These are phyloP conservation scores for Dreissena rostriformis DNA, from an alignment of 1,140 invertebrate species.

Conservation along the genomic window DNA sequence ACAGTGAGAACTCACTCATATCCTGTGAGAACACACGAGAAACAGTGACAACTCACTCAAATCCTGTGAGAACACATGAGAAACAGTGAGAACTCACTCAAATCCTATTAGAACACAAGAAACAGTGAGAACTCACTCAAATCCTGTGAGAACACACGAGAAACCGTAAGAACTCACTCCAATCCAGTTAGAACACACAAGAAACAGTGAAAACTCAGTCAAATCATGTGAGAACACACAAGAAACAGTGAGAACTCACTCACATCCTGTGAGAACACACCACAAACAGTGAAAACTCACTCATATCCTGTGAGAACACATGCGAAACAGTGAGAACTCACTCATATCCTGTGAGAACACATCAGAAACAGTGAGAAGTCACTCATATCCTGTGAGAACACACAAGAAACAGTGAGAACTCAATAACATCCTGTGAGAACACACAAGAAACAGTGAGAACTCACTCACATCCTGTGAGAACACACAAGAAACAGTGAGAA, in stretches of 20 bases:
- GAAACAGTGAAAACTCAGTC: too few relatives aligned
- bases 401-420: too few relatives aligned
- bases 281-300: too few relatives aligned
- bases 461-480: slow-evolving; percentile 82
- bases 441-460: too few relatives aligned
- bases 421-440: slow-evolving; percentile 82
- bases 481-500: too few relatives aligned
- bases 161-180: slow-evolving; percentile 83
- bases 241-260: too few relatives aligned
- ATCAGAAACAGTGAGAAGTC: too few relatives aligned
- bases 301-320: slow-evolving; percentile 81
- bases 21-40: slow-evolving; percentile 79
- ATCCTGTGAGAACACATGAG: slow-evolving; percentile 79
- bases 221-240: slow-evolving; percentile 81
- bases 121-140: slow-evolving; percentile 84
- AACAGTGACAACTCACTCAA: slow-evolving; percentile 84
- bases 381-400: slow-evolving; percentile 81
- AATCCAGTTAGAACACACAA: slow-evolving; percentile 80
- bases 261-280: slow-evolving; percentile 80
- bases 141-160: slow-evolving; percentile 79
- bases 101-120: slow-evolving; percentile 80
- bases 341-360: slow-evolving; percentile 81
- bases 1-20: slow-evolving; percentile 83
- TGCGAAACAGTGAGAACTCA: too few relatives aligned
- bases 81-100: slow-evolving; percentile 83